Evolutionary conservation across 2,113 vertebrate species (phyloP), one percentile per base, ranked within the genome.

Genomic region (Beaufortia kweichowensis): DNA sequence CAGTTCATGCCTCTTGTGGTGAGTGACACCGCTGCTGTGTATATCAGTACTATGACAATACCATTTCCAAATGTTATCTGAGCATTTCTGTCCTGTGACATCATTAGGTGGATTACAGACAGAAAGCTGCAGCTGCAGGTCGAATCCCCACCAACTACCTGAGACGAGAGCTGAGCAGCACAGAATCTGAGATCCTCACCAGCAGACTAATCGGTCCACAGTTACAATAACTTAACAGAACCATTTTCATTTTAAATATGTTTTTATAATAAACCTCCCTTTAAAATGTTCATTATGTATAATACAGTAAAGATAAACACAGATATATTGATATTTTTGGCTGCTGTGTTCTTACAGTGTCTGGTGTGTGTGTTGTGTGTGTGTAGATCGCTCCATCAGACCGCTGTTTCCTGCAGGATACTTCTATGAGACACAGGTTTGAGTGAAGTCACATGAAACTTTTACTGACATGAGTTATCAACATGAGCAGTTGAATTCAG

Each of bases 1-100:
- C 95, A 96, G 84, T 98, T 99, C 79, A 94, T 99, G 95, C 97
- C 96, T 4, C 90, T 99, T 57, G 95, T 98, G 91, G 97, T 99
- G 88, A 84, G 96, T 93, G 79, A 64, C 64, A 4, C 24, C 4
- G n/a, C 14, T 29, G 11, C 48, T 21, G 11, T 24, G 0, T 4
- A n/a, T 11, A 19, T n/a, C 0, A 33, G 11, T 15, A 29, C 8
- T 17, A 1, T 11, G 5, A 21, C 10, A 0, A 33, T 31, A 9
- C 19, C 2, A n/a, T 66, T 59, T 28, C n/a, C n/a, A 23, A 7
- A 24, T 50, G 14, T 72, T 7, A 9, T 33, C 31, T 12, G 11
- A 46, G n/a, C 12, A 55, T 63, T 59, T 15, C 5, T 64, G 23
- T 19, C 8, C 7, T 68, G 48, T 29, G 19, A 17, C 41, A 29